Base-by-base conservation (phyloP, 1,140 invertebrate genomes). In the Argopecten irradians region DNA sequence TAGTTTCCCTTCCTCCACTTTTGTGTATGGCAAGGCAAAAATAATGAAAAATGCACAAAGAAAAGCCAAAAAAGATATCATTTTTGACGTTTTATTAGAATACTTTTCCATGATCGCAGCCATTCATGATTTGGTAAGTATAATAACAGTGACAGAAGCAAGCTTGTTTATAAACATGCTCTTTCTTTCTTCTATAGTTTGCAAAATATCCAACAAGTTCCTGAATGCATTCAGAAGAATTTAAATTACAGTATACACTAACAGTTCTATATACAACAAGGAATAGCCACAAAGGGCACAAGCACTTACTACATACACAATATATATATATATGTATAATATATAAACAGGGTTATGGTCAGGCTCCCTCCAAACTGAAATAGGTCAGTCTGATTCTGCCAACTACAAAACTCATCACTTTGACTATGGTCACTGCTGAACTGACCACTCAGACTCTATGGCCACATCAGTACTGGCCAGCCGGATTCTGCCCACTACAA, bases 191-290 rank as follows among this genome's bases (percentile, higher is more conserved):
- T 71, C 55, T 71, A 22, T 71, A 71, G 55, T 71, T 71, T 71
- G 55, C 55, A 71, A 71, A 71, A 71, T 71, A 71, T 71, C 55
- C 55, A 71, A 71, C 55, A 71, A 71, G 55, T 71, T 71, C 55
- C 55, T 71, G 55, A 71, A 71, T 71, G 55, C 55, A 71, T 71
- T 71, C 55, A 71, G 55, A 71, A 71, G 55, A 71, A 28, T 71
- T 71, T 71, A 71, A 71, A 71, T 71, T 71, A 71, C 55, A 71
- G 55, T 71, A 71, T 71, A 71, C 55, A 71, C 55, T 71, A 71
- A 71, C 28, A 71, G 22, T 71, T 71, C 55, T 71, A 71, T 71
- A 71, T 71, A 71, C 55, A 71, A 71, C 55, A 71, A 16, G 55
- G 16, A 71, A 16, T n/a, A 71, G n/a, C 55, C 55, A 71, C 55